Percentiles rank a stretch among this genome's conserved stretches.
Evolutionary conservation across 1,140 invertebrate species (phyloP).

Genomic region (Drosophila lowei): DNA sequence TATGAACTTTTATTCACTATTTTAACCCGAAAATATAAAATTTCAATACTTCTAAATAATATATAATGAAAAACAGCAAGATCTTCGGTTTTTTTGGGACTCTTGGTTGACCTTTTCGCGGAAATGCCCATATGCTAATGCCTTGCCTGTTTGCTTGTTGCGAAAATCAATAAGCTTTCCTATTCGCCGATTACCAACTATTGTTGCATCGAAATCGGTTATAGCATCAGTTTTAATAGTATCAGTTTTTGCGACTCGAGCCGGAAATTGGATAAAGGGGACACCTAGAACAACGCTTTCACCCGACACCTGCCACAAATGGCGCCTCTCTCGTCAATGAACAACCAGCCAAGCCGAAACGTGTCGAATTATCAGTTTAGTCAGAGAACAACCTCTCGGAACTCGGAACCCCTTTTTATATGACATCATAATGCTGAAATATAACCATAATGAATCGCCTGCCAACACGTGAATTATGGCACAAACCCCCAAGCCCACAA

Average conservation of each 20-base stretch:
- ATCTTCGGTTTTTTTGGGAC: no score
- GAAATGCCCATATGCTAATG: slow-evolving; percentile 68
- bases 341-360: slow-evolving; percentile 37
- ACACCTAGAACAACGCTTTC: slow-evolving; percentile 57
- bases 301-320: slow-evolving; percentile 24
- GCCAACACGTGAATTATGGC: slow-evolving; percentile 73
- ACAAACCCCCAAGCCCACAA: slow-evolving; percentile 24
- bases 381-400: slow-evolving; percentile 13
- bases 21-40: no score
- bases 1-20: no score
- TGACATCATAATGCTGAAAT: slow-evolving; percentile 69
- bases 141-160: slow-evolving; percentile 30
- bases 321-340: slow-evolving; percentile 34
- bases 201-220: slow-evolving; percentile 58
- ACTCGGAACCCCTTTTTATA: slow-evolving; percentile 34
- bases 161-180: slow-evolving; percentile 64
- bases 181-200: slow-evolving; percentile 35
- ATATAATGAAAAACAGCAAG: no score
- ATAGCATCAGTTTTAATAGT: slow-evolving; percentile 18
- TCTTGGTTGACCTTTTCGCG: no score
- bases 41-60: no score
- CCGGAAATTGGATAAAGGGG: slow-evolving; percentile 8
- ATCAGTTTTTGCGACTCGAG: slow-evolving; percentile 13
- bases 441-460: slow-evolving; percentile 42
- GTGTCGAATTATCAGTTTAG: slow-evolving; percentile 55